Base-by-base conservation (phyloP, 1,140 invertebrate genomes). In the Achroia grisella region DNA sequence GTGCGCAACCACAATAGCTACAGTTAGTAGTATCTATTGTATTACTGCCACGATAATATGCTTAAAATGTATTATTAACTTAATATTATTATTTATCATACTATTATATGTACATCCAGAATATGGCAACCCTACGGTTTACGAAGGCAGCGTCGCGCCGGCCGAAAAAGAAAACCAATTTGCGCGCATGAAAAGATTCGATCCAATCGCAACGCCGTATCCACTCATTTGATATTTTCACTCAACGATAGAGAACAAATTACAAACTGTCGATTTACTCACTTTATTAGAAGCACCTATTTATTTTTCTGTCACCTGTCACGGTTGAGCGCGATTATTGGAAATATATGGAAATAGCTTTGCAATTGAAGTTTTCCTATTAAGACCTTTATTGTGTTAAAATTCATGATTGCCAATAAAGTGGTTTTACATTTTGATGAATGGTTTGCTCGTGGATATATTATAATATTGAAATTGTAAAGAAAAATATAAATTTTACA, bases 121-220 rank as follows among this genome's bases (percentile, higher is more conserved):
- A 2, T 23, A 6, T 23, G 17, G 6, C 17, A 23, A 23, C 17
- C 17, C 17, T 23, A 23, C 17, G 17, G 17, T 23, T 23, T 23
- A 23, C 17, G 56, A 56, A 57, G 57, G 49, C 57, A 61, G 52
- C 71, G 72, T 50, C 47, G 36, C 34, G 45, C 28, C 17, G 61
- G 54, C 67, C 75, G 72, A 85, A 84, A 84, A 82, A 78, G 70
- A 82, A 85, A 85, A 81, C 75, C 75, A 85, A 81, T 85, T 85
- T 78, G 65, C 61, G 63, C 71, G 76, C 78, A 66, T 79, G 71
- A 85, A 81, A 82, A 82, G 78, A 61, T 76, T 74, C 73, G 68
- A 85, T 82, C 78, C 68, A 74, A 82, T 79, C 67, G 58, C 62
- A 47, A 40, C 59, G 62, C 64, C 74, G 75, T 75, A 78, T 78